phyloP scores from a whole-genome alignment of 2,888 invertebrate species.

The Drosophila aldrichi region DNA sequence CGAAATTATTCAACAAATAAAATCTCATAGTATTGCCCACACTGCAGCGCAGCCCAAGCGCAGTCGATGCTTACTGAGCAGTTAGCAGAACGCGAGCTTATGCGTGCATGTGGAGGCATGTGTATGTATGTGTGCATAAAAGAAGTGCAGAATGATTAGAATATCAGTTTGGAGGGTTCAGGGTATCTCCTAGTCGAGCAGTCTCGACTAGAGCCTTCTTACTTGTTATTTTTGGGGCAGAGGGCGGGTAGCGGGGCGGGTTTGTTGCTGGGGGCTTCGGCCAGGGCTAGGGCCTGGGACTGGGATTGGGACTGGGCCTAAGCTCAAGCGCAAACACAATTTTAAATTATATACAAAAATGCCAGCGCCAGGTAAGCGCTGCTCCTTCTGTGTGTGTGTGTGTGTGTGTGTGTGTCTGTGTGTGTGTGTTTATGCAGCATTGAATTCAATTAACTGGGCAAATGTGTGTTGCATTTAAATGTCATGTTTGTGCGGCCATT shows the following conservation, averaged over 20 bases:
- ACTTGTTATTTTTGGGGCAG: no score
- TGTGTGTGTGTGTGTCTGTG: slow-evolving; percentile 6
- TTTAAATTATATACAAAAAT: slow-evolving; percentile 65
- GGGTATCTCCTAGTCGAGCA: no score
- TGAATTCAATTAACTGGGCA: slow-evolving; percentile 64
- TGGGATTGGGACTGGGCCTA: slow-evolving; percentile 43
- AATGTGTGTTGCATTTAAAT: slow-evolving; percentile 58
- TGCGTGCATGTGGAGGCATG: no score
- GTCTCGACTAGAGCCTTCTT: no score
- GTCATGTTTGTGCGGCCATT: slow-evolving; percentile 15
- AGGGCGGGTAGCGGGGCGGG: neutral
- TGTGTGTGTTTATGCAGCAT: slow-evolving; percentile 22
- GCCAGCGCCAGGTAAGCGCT: slow-evolving; percentile 56
- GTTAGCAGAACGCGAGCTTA: no score
- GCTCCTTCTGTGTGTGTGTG: neutral
- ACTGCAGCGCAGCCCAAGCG: no score
- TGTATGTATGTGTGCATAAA: no score
- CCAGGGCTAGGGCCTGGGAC: slow-evolving; percentile 10
- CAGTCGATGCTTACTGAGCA: no score
- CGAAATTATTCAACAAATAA: no score
- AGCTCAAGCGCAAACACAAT: slow-evolving; percentile 71
- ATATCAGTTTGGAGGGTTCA: no score
- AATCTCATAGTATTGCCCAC: no score
- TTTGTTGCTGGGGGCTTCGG: slow-evolving; percentile 20
- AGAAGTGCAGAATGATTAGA: no score